Evolutionary conservation across 2,113 vertebrate genomes (phyloP).

Genomic region (Nesogale talazaci): DNA sequence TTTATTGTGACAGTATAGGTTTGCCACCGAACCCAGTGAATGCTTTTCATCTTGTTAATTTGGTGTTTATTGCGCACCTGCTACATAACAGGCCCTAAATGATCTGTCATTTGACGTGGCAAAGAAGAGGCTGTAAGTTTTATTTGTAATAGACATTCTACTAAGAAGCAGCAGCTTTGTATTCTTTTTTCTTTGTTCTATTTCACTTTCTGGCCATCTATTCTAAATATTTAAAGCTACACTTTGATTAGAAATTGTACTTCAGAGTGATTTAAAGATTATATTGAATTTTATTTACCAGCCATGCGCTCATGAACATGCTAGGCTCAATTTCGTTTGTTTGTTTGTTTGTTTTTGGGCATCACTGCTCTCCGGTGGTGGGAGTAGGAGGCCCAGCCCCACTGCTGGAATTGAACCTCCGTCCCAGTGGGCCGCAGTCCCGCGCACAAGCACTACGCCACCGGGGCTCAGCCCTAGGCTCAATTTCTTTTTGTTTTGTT

Average conservation of each 20-base stretch:
- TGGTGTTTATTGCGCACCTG: neutral
- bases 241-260: neutral
- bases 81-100: constrained; percentile 3
- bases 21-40: constrained; percentile 37
- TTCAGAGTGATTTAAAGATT: constrained; percentile 51
- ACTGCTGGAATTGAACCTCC: no score
- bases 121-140: constrained; percentile 42
- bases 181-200: constrained; percentile 44
- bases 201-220: constrained; percentile 1
- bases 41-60: constrained; percentile 50
- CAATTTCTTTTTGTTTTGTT: no score
- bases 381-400: no score
- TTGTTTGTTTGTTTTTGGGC: no score
- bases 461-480: no score
- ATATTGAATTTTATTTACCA: neutral
- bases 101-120: constrained; percentile 3
- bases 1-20: constrained; percentile 47
- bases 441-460: no score
- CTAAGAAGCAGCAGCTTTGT: neutral
- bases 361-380: no score
- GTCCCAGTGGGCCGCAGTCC: no score
- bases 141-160: constrained; percentile 23
- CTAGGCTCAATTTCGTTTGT: neutral
- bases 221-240: neutral
- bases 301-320: neutral